Evolutionary conservation across 2,888 invertebrate genomes (phyloP), one percentile per base, ranked within the genome.

Genomic region (Acleris literana): DNA sequence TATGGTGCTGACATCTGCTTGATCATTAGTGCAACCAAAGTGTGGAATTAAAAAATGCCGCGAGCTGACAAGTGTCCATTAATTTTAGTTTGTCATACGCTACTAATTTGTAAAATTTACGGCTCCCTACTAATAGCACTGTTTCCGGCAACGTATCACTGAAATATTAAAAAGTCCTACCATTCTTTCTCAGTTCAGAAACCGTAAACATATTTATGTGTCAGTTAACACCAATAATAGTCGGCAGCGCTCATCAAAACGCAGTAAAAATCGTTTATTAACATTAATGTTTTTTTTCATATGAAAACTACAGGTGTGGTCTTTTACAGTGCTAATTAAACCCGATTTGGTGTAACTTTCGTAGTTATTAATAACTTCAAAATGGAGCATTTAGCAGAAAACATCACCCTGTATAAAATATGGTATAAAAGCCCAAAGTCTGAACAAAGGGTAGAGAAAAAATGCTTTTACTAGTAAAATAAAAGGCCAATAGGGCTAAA

Each of bases 81-180:
- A 90, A 92, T 92, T 84, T 90, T 84, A 86, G 85, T 90, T 87
- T 92, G 90, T 91, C 90, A 89, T 88, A 91, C 83, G 75, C 82
- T 78, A 85, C 88, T 90, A 90, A 92, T 92, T 91, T 90, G 88
- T 90, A 80, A 84, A 87, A 92, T 90, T 90, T 88, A 92, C 83
- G 84, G 83, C 85, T 69, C 68, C 74, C 76, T 76, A 82, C 87
- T 91, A 92, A 92, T 91, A 85, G 82, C 83, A 74, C 76, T 72
- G 83, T 86, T 86, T 91, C 91, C 92, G 90, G 91, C 78, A 83
- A 85, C 87, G 82, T 81, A 87, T 88, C 82, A 85, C 75, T 73
- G 78, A 79, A 79, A 85, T 85, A 84, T 85, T 78, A 81, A 79
- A 84, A 76, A 79, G 76, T 79, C 80, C 81, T 82, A 80, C 76